Conservation (phyloP, 2,888 invertebrate species). For the Caenorhabditis sp. region DNA sequence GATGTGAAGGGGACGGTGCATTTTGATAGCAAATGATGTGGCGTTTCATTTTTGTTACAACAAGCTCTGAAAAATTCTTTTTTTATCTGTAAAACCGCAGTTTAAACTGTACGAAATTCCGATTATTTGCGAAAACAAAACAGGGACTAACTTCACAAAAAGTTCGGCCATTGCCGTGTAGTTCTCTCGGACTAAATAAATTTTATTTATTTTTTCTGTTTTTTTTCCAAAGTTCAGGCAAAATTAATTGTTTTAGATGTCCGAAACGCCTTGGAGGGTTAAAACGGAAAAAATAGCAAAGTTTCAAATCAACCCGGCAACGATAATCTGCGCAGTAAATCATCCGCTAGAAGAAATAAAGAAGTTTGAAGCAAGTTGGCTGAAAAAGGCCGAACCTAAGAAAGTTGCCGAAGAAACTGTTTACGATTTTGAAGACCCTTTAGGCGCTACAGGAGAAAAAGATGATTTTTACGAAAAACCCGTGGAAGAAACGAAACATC, state of each 20-base stretch:
- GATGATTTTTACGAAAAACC: neutral
- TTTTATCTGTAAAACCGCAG: neutral
- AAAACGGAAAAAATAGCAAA: neutral
- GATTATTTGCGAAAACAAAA: neutral
- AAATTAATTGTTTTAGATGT: neutral
- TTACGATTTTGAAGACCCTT: neutral
- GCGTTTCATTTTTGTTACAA: neutral
- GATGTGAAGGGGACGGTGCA: neutral
- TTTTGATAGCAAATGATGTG: neutral
- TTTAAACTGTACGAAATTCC: no score
- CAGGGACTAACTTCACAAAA: neutral
- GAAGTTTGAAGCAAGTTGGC: neutral
- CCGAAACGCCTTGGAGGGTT: neutral
- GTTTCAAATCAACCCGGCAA: neutral
- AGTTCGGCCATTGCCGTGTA: neutral
- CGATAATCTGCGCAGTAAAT: neutral
- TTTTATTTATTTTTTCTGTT: neutral
- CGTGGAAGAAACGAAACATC: neutral
- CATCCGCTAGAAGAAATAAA: neutral
- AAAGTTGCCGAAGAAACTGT: neutral
- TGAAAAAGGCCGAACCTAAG: neutral
- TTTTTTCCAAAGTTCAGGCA: neutral
- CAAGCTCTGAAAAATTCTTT: neutral
- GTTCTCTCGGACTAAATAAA: neutral
- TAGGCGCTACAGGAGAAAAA: neutral